Evolutionary conservation across 2,113 vertebrate species (phyloP).

Genomic region (Chaetorhynchus papuensis): DNA sequence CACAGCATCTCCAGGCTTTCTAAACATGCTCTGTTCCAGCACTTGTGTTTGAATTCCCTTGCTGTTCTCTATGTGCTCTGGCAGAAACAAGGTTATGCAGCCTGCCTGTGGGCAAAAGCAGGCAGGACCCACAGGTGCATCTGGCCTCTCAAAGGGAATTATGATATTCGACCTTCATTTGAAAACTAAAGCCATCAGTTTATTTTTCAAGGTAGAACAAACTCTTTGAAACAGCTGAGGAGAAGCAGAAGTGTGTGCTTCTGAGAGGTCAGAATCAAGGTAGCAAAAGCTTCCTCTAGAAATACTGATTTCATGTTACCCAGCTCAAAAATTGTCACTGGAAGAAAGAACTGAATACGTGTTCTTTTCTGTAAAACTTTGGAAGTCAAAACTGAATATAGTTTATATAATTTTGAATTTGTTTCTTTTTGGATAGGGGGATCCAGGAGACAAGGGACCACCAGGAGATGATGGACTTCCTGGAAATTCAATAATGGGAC

Average conservation of each 20-base stretch:
- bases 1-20: not conserved
- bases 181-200: not conserved
- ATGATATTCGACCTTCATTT: not conserved
- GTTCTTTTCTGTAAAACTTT: not conserved
- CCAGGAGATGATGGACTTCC: slow-evolving; percentile 58
- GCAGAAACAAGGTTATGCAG: not conserved
- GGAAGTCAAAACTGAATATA: not conserved
- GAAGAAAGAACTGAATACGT: not conserved
- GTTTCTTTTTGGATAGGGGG: slow-evolving; percentile 50
- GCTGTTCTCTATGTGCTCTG: not conserved
- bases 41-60: not conserved
- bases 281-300: not conserved
- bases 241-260: not conserved
- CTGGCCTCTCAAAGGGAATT: not conserved
- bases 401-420: not conserved
- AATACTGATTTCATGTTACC: not conserved
- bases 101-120: not conserved
- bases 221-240: not conserved
- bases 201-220: not conserved
- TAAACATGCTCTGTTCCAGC: not conserved
- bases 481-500: slow-evolving; percentile 68
- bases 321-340: not conserved
- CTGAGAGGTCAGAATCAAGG: not conserved
- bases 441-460: slow-evolving; percentile 52
- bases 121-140: not conserved